Percentiles rank a stretch among this genome's conserved stretches.
These are phyloP conservation scores for Crossaster papposus DNA, from an alignment of 53 echinoderm and acorn worm genomes.

Conservation along the genomic window DNA sequence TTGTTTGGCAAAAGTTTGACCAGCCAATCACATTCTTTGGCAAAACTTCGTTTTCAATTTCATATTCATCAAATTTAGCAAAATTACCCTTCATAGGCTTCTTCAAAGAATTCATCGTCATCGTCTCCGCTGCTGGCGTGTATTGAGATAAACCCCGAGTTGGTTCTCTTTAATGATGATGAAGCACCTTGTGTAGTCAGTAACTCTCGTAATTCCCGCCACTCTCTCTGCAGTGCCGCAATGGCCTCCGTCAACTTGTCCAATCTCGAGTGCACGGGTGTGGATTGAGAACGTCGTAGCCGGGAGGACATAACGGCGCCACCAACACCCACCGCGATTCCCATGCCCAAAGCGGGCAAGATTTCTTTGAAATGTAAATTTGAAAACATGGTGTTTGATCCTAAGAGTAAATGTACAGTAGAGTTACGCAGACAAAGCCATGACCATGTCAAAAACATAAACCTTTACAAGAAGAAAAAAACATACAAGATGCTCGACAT, in stretches of 20 bases:
- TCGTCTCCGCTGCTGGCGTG: constrained; percentile 72
- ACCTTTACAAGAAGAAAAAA: too few relatives aligned
- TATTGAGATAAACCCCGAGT: constrained; percentile 63
- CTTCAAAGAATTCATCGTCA: constrained; percentile 73
- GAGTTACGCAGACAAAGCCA: not conserved
- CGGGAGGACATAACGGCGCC: constrained; percentile 57
- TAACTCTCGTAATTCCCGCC: constrained; percentile 48
- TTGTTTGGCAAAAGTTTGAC: too few relatives aligned
- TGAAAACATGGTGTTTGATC: not conserved
- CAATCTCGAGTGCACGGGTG: not conserved
- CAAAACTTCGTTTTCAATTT: not conserved
- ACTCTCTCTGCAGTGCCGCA: constrained; percentile 55
- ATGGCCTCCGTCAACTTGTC: constrained; percentile 58
- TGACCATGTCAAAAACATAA: constrained; percentile 5
- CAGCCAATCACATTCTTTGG: too few relatives aligned
- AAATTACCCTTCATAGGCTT: constrained; percentile 68
- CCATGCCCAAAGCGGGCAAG: constrained; percentile 65
- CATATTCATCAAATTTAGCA: not conserved
- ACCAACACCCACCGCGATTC: constrained; percentile 60
- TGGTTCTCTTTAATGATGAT: constrained; percentile 11
- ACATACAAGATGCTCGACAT: too few relatives aligned
- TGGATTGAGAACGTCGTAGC: not conserved
- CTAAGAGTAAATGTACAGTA: not conserved
- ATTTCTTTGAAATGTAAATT: constrained; percentile 59
- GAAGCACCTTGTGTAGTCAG: not conserved